Percentiles rank a stretch among this genome's conserved stretches.
These are phyloP conservation scores for Regulus satrapa DNA, from an alignment of 2,113 vertebrate species.

Conservation along the genomic window DNA sequence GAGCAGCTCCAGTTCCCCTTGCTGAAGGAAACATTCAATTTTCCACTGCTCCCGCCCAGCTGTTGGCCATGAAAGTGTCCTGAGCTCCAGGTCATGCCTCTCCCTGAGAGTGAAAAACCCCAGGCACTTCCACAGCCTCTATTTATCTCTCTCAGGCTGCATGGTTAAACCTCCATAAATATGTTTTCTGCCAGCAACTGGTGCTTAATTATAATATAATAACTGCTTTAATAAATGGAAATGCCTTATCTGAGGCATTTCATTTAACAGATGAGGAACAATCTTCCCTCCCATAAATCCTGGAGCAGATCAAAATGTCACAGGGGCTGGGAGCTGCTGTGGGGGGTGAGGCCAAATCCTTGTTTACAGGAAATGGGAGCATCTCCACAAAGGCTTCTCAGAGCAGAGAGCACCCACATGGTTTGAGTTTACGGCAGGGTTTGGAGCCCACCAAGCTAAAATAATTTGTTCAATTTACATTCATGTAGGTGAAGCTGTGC, in stretches of 20 bases:
- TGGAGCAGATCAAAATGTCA: neutral
- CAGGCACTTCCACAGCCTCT: neutral
- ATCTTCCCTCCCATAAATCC: neutral
- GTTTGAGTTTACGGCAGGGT: neutral
- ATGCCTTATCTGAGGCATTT: neutral
- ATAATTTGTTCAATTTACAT: neutral
- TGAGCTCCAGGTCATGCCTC: neutral
- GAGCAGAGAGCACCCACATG: neutral
- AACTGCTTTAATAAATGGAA: constrained; percentile 34
- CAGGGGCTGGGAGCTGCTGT: neutral
- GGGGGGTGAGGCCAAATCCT: neutral
- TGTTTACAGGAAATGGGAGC: neutral
- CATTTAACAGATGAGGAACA: neutral
- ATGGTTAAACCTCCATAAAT: constrained; percentile 3
- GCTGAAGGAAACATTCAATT: neutral
- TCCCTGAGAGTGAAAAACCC: neutral
- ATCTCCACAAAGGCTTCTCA: neutral
- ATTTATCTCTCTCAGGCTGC: neutral
- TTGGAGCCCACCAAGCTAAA: neutral
- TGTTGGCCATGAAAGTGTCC: neutral
- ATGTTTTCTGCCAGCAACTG: constrained; percentile 15
- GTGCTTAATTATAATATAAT: constrained; percentile 50
- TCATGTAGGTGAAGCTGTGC: neutral
- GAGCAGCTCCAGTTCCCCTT: neutral
- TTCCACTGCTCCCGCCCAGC: neutral